These are phyloP conservation scores for Apis laboriosa DNA, from an alignment of 1,140 invertebrate species.

Conservation along the genomic window DNA sequence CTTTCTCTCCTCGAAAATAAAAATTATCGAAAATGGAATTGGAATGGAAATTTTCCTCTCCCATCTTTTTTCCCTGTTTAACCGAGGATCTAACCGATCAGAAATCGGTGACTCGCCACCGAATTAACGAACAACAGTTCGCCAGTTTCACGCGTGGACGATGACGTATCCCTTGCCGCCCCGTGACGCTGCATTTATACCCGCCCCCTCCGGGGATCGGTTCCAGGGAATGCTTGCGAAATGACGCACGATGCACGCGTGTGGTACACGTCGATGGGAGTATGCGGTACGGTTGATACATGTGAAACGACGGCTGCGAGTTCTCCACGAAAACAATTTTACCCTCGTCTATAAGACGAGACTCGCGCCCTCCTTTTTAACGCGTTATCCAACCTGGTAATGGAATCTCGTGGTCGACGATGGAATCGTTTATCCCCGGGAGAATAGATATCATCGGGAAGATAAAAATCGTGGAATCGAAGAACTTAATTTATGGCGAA, in stretches of 20 bases:
- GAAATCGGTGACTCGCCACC: neutral
- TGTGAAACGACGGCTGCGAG: constrained; percentile 63
- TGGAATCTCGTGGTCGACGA: constrained; percentile 14
- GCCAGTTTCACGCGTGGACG: constrained; percentile 29
- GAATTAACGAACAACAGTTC: constrained; percentile 13
- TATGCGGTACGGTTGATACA: constrained; percentile 45
- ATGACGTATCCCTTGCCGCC: constrained; percentile 43
- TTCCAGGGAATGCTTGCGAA: constrained; percentile 54
- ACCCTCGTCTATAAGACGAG: constrained; percentile 46
- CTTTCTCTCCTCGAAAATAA: no score
- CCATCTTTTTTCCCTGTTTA: no score
- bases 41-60: no score
- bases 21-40: no score
- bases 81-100: neutral
- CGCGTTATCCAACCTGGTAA: constrained; percentile 25
- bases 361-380: constrained; percentile 39
- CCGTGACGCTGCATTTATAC: constrained; percentile 52
- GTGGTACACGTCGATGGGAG: neutral
- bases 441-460: no score
- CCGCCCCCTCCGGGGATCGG: constrained; percentile 40
- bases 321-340: constrained; percentile 59
- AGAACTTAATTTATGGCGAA: no score
- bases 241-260: constrained; percentile 62
- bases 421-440: no score
- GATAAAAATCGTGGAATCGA: no score